phyloP scores from a whole-genome alignment of 53 echinoderm and acorn worm genomes.

The Mesocentrotus franciscanus region DNA sequence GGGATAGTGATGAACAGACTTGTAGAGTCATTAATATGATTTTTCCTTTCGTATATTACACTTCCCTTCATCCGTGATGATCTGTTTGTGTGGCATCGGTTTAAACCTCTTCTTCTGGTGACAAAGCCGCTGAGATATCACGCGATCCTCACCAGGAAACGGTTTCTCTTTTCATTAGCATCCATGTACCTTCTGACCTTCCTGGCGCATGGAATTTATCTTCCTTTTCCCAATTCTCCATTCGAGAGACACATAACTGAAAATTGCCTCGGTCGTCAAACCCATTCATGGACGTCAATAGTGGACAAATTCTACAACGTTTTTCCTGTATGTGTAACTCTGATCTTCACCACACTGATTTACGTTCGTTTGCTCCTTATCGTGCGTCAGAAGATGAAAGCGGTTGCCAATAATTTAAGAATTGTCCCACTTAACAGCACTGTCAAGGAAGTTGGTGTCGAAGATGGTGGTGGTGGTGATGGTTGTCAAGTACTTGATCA shows the following conservation, averaged over 20 bases:
- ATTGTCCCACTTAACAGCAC: neutral
- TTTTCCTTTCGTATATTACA: neutral
- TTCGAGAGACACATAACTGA: too few relatives aligned
- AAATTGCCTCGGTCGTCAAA: too few relatives aligned
- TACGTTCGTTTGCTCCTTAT: neutral
- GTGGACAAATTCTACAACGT: neutral
- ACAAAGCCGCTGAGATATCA: slow-evolving; percentile 3
- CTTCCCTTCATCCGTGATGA: neutral
- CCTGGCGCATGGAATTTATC: too few relatives aligned
- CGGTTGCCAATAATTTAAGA: too few relatives aligned
- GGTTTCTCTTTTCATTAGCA: neutral
- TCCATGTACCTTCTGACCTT: neutral
- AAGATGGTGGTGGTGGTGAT: neutral
- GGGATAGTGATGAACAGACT: too few relatives aligned
- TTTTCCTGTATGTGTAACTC: neutral
- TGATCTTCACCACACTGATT: neutral
- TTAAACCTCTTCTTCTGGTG: neutral
- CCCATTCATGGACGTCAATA: too few relatives aligned
- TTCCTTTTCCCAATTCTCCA: too few relatives aligned
- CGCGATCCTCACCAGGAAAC: neutral
- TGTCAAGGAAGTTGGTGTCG: too few relatives aligned
- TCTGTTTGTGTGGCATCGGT: neutral
- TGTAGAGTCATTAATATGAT: neutral
- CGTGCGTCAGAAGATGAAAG: neutral
- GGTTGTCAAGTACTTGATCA: neutral